Percentiles rank a stretch among this genome's conserved stretches.
These are phyloP conservation scores for Bombylius discolor DNA, from an alignment of 2,888 invertebrate genomes.

Conservation along the genomic window DNA sequence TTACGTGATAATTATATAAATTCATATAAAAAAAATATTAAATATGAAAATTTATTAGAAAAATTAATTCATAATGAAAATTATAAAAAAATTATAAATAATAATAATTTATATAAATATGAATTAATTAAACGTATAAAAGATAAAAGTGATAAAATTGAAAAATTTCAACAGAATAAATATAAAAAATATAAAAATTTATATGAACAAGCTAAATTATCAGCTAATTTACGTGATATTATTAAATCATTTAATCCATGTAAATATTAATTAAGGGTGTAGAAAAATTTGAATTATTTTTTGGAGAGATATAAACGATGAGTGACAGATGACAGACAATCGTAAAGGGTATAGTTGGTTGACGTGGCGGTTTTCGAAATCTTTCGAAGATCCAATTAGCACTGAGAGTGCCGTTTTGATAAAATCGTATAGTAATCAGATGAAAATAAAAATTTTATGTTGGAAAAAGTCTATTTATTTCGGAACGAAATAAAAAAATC, in stretches of 20 bases:
- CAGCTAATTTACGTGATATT: conserved; percentile 32
- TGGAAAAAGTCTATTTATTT: no score
- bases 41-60: conserved; percentile 31
- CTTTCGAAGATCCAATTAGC: no score
- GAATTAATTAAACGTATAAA: conserved; percentile 27
- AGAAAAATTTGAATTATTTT: no score
- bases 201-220: conserved; percentile 31
- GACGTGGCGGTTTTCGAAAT: no score
- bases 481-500: no score
- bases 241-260: conserved; percentile 18
- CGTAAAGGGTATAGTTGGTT: no score
- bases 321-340: no score
- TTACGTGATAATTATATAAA: conserved; percentile 26
- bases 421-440: no score
- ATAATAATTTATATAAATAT: conserved; percentile 24
- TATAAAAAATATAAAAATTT: conserved; percentile 25
- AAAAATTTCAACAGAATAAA: conserved; percentile 27
- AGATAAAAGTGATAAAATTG: conserved; percentile 26
- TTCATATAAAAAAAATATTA: conserved; percentile 27
- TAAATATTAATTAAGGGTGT: no score
- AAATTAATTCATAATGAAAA: conserved; percentile 32
- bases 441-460: no score
- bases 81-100: conserved; percentile 27
- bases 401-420: no score
- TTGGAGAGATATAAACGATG: no score